Evolutionary conservation across 2,113 vertebrate species (phyloP).

Genomic region (mouse (Mus musculus)): GRCm39 chr16:57556501-57557000

Average conservation of each 20-base stretch:
- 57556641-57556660: constrained; percentile 69
- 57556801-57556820: constrained; percentile 87
- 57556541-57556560: not conserved
- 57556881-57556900: constrained; percentile 75
- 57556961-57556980: constrained; percentile 70
- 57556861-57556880: constrained; percentile 82
- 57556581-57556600: constrained; percentile 66
- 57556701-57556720: constrained; percentile 87
- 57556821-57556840: constrained; percentile 85
- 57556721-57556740: constrained; percentile 85
- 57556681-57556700: constrained; percentile 79
- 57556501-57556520: constrained; percentile 56
- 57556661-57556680: constrained; percentile 64
- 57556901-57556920: constrained; percentile 47
- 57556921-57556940: constrained; percentile 76
- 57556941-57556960: constrained; percentile 41
- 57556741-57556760: constrained; percentile 87
- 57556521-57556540: constrained; percentile 55
- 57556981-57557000: constrained; percentile 71
- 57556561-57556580: not conserved
- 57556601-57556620: constrained; percentile 68
- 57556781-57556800: constrained; percentile 86
- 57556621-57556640: constrained; percentile 76
- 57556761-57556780: constrained; percentile 85
- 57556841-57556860: constrained; percentile 84